Evolutionary conservation across 2,797 vertebrate genomes (phyloP), one percentile per base, ranked within the genome.

Genomic region (Alosa sapidissima): DNA sequence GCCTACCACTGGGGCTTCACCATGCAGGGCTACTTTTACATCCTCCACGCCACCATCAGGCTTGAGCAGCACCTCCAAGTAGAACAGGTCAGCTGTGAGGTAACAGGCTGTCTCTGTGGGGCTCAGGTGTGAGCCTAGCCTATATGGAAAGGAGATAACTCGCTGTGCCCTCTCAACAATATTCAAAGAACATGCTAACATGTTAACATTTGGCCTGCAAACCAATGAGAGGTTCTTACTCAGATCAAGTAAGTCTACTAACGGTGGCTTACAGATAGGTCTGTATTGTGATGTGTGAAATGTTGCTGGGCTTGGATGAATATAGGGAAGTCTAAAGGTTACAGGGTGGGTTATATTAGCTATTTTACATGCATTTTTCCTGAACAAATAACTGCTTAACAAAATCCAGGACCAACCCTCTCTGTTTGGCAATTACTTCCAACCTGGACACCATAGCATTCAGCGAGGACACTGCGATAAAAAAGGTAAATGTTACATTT

Each of bases 71-170:
- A 96, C 93, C 93, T 98, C 97, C 90, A 97, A 81, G 88, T 97
- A 97, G 91, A 98, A 97, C 87, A 96, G 87, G 87, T 96, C 95
- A 0, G 96, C 96, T 0, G 96, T 96, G 91, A 97, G 93, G 91
- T 96, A 98, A 92, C 96, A 98, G 0, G 90, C 90, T n/a, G 92
- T 91, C 85, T 96, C 96, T 4, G 91, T 94, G 19, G 94, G 93
- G 82, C 93, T 94, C 86, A 94, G 13, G 68, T 97, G 94, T 81
- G 95, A 95, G 0, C 89, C 94, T 89, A 98, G 93, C 84, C 97
- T 98, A 86, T 47, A 4, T 41, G 41, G 16, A 68, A 41, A 41
- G 41, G 41, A 41, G 41, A 41, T 41, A 41, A 41, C 41, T 41
- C 41, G 41, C 41, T 41, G 41, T 41, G 41, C 41, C 4, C 41